Conservation (phyloP, 2,113 vertebrate genomes). For the Nerophis ophidion region DNA sequence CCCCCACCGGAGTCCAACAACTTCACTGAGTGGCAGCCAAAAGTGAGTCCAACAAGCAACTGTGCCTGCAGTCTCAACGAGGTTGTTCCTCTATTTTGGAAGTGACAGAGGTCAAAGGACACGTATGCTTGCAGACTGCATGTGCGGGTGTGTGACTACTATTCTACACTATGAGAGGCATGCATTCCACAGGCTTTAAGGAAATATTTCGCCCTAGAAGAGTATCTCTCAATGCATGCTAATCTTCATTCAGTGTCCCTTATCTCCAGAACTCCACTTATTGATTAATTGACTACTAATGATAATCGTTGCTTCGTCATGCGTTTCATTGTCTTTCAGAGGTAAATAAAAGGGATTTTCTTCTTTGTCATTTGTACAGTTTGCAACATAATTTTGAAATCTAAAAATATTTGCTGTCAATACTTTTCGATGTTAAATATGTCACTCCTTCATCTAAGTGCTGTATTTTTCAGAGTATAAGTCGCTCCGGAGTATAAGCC, state of each 20-base stretch:
- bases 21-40: conserved; percentile 24
- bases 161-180: conserved; percentile 28
- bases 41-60: conserved; percentile 37
- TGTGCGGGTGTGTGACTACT: conserved; percentile 22
- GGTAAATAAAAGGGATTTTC: neutral
- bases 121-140: neutral
- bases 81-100: conserved; percentile 56
- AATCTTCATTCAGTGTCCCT: conserved; percentile 8
- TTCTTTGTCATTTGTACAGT: neutral
- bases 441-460: neutral
- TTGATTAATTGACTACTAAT: conserved; percentile 5
- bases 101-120: conserved; percentile 53
- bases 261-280: neutral
- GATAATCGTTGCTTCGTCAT: conserved; percentile 13
- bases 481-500: too few relatives aligned
- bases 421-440: neutral
- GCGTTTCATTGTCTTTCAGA: conserved; percentile 2
- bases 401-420: too few relatives aligned
- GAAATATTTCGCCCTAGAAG: conserved; percentile 10
- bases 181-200: neutral
- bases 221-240: neutral
- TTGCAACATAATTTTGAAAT: neutral
- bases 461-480: too few relatives aligned
- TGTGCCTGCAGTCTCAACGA: conserved; percentile 30
- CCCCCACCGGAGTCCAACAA: neutral